A percentile compares a stretch with the other conserved stretches of the same genome.
Conservation (phyloP, 2,113 vertebrate species). For the Actenoides hombroni region DNA sequence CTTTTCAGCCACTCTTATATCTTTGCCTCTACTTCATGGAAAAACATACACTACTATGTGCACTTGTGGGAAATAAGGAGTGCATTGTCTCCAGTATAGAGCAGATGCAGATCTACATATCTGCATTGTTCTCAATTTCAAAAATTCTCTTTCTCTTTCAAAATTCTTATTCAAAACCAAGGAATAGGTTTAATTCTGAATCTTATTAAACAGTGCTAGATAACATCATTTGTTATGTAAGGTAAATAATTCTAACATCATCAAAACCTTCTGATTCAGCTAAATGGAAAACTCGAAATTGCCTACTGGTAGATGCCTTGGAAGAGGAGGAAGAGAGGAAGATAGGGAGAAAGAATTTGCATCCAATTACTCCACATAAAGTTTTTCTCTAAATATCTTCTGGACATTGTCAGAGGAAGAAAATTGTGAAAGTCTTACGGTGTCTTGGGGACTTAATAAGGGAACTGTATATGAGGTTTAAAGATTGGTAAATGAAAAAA, state of each 20-base stretch:
- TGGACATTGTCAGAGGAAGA: neutral
- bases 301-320: neutral
- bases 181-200: neutral
- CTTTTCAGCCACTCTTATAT: neutral
- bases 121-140: neutral
- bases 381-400: neutral
- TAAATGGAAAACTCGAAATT: neutral
- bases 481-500: neutral
- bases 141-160: neutral
- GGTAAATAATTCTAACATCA: neutral
- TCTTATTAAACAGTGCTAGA: neutral
- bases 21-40: neutral
- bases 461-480: neutral
- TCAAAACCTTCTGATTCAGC: neutral
- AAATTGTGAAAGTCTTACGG: neutral
- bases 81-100: neutral
- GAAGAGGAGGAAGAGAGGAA: neutral
- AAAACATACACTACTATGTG: neutral
- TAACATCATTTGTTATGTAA: neutral
- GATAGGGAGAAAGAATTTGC: neutral
- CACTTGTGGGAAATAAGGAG: neutral
- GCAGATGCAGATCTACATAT: neutral
- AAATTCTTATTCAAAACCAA: neutral
- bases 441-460: neutral
- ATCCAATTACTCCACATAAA: neutral